Base-by-base conservation (phyloP, 2,113 vertebrate genomes). In the Progne subis region DNA sequence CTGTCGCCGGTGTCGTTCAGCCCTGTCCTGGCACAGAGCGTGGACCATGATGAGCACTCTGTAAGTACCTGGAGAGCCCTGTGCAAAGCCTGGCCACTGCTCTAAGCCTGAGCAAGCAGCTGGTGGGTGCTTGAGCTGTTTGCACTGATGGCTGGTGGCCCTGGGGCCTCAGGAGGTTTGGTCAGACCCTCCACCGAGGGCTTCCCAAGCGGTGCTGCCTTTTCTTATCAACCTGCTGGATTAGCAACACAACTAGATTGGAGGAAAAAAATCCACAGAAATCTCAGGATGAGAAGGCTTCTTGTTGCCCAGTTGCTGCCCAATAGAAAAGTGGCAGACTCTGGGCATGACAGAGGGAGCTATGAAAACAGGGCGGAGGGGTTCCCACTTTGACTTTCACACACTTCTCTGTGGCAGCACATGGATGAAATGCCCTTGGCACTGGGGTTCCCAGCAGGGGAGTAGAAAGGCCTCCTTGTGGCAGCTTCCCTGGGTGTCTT, bases 1-100 rank as follows among this genome's bases (percentile, higher is more conserved):
- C 98, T 99, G 72, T 99, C 99, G 0, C 99, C 99, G 0, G 98
- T 99, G 82, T 99, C 99, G 2, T 99, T 99, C 98, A 99, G 99
- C 96, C 99, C 99, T 0, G 99, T 99, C 47, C 95, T 99, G 97
- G 99, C 99, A 56, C 99, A 99, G 98, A 99, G 98, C 3, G 98
- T 99, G 98, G 99, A 99, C 92, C 99, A 99, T 0, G 99, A 99
- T 0, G 99, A 99, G 84, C 99, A 99, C 93, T 99, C 99, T 13
- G 99, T 99, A 96, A 96, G 98, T 97, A 83, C 46, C 56, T 80
- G 11, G 1, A 37, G 64, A 5, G 5, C 37, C 1, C 1, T 9
- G 12, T 3, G 2, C 47, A 34, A 13, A 81, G 71, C 60, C 75
- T 72, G 70, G 21, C 29, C 0, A 0, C 41, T 65, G 34, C 2